Evolutionary conservation across 2,113 vertebrate species (phyloP).

Genomic region (Phyllostomus discolor): DNA sequence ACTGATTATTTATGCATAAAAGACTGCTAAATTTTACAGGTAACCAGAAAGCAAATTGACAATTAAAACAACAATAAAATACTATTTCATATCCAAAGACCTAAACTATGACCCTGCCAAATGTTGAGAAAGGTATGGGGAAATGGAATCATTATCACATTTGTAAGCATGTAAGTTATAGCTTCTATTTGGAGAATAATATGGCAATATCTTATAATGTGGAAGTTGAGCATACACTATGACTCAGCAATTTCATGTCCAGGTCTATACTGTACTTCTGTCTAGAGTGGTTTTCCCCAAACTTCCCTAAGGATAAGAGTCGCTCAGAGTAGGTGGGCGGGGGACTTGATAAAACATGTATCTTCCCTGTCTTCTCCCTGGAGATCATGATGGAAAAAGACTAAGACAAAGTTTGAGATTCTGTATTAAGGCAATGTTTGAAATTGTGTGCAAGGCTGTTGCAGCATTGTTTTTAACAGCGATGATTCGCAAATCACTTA

Average conservation of each 20-base stretch:
- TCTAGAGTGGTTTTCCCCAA: neutral
- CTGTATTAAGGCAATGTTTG: neutral
- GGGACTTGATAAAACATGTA: neutral
- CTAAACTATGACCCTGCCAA: neutral
- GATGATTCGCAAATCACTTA: neutral
- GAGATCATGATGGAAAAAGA: neutral
- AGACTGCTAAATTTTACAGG: neutral
- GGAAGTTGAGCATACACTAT: neutral
- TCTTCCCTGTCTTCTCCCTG: neutral
- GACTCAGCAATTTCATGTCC: neutral
- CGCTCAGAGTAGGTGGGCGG: neutral
- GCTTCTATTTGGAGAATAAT: neutral
- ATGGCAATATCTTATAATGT: neutral
- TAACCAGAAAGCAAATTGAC: neutral
- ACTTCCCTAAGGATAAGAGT: neutral
- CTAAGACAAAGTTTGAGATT: neutral
- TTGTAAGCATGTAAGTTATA: neutral
- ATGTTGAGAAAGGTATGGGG: neutral
- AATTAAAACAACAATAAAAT: neutral
- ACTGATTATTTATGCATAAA: neutral
- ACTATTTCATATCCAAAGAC: neutral
- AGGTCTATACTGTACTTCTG: neutral
- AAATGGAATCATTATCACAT: neutral
- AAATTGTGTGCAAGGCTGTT: neutral
- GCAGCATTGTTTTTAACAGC: neutral